Evolutionary conservation across 2,888 invertebrate species (phyloP).

Genomic region (Ferrisia virgata): DNA sequence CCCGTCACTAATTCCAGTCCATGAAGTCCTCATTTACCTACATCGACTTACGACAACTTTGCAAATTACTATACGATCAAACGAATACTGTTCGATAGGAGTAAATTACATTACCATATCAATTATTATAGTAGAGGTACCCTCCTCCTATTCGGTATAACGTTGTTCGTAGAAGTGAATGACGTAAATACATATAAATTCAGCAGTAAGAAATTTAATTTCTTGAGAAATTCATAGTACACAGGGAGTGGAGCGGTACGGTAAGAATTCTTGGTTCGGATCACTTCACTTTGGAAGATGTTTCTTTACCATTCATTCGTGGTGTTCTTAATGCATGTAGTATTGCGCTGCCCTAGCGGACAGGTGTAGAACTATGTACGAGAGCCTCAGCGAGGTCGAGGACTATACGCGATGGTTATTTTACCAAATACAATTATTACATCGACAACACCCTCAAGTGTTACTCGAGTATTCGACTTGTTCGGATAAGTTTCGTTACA

Average conservation of each 20-base stretch:
- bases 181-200: no score
- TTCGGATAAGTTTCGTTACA: background rate
- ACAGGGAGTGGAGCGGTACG: no score
- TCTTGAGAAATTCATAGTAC: no score
- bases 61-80: background rate
- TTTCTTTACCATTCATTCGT: background rate
- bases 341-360: background rate
- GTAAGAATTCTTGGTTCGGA: background rate
- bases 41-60: background rate
- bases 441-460: constrained; percentile 10
- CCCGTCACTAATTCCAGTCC: background rate
- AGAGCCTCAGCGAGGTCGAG: background rate
- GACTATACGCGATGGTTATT: background rate
- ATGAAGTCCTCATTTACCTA: background rate
- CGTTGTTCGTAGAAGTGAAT: no score
- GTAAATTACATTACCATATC: no score
- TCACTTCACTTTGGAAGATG: background rate
- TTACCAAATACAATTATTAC: background rate
- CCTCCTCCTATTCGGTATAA: no score
- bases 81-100: background rate
- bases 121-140: no score
- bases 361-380: background rate
- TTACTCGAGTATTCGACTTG: background rate
- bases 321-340: background rate
- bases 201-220: no score